phyloP scores from a whole-genome alignment of 2,888 invertebrate species.

The Eupithecia tripunctaria region DNA sequence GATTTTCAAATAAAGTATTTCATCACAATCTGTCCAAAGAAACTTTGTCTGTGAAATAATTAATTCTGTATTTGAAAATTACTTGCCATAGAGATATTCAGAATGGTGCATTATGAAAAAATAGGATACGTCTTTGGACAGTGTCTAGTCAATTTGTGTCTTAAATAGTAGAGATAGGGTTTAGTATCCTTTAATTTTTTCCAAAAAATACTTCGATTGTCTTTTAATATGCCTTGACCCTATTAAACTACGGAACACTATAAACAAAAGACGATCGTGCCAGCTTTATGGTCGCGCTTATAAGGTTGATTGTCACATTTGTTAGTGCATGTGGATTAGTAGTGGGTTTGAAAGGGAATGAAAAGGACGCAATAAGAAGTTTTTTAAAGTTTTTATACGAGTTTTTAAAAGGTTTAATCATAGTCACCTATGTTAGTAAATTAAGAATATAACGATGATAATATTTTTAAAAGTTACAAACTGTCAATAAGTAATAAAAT shows the following conservation, averaged over 20 bases:
- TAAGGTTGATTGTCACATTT: constrained; percentile 48
- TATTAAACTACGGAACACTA: neutral
- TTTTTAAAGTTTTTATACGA: neutral
- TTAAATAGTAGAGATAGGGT: neutral
- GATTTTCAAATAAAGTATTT: too few relatives aligned
- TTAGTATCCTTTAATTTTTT: neutral
- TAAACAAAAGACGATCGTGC: neutral
- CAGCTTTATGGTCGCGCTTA: neutral
- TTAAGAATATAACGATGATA: neutral
- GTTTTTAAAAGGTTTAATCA: neutral
- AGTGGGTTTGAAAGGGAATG: constrained; percentile 30
- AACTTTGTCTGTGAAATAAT: too few relatives aligned
- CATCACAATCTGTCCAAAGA: too few relatives aligned
- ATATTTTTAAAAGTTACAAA: neutral
- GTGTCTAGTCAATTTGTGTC: too few relatives aligned
- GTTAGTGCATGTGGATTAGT: constrained; percentile 44
- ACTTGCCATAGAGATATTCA: too few relatives aligned
- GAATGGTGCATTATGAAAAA: too few relatives aligned
- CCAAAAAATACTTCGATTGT: neutral
- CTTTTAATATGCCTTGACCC: neutral
- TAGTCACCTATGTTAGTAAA: neutral
- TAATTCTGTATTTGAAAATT: too few relatives aligned
- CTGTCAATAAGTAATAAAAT: neutral
- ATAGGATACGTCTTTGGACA: too few relatives aligned
- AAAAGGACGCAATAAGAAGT: constrained; percentile 32